Conservation (phyloP, 1,140 invertebrate genomes). For the Leucophenga varia region DNA sequence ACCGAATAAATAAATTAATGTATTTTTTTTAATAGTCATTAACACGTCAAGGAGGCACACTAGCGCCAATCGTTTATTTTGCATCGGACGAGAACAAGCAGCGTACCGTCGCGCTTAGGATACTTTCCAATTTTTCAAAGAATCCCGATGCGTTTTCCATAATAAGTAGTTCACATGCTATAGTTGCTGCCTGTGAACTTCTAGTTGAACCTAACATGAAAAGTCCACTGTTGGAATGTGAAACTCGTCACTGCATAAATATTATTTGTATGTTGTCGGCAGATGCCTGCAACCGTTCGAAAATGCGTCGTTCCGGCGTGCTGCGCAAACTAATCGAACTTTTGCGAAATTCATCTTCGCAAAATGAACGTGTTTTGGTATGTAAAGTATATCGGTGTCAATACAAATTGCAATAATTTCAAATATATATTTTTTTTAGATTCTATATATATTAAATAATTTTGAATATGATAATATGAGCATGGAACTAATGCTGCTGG, state of each 20-base stretch:
- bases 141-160: slow-evolving; percentile 42
- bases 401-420: neutral
- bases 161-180: slow-evolving; percentile 45
- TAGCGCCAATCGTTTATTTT: slow-evolving; percentile 45
- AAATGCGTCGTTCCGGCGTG: slow-evolving; percentile 47
- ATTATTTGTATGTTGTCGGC: slow-evolving; percentile 44
- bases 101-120: slow-evolving; percentile 38
- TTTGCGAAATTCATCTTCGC: slow-evolving; percentile 39
- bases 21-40: slow-evolving; percentile 17
- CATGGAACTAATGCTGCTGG: slow-evolving; percentile 47
- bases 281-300: slow-evolving; percentile 52
- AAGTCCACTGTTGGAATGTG: slow-evolving; percentile 37
- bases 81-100: slow-evolving; percentile 42
- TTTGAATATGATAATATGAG: slow-evolving; percentile 55
- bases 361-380: slow-evolving; percentile 42
- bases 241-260: slow-evolving; percentile 46
- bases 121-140: slow-evolving; percentile 51
- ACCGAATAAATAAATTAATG: neutral
- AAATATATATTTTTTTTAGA: slow-evolving; percentile 16
- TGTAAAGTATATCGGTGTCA: neutral
- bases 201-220: slow-evolving; percentile 40
- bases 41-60: slow-evolving; percentile 22
- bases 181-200: slow-evolving; percentile 46
- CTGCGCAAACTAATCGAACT: slow-evolving; percentile 45
- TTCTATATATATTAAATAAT: slow-evolving; percentile 46